A percentile compares a stretch with the other conserved stretches of the same genome.
phyloP scores from a whole-genome alignment of 1,140 invertebrate genomes.

The Trachymyrmex septentrionalis region DNA sequence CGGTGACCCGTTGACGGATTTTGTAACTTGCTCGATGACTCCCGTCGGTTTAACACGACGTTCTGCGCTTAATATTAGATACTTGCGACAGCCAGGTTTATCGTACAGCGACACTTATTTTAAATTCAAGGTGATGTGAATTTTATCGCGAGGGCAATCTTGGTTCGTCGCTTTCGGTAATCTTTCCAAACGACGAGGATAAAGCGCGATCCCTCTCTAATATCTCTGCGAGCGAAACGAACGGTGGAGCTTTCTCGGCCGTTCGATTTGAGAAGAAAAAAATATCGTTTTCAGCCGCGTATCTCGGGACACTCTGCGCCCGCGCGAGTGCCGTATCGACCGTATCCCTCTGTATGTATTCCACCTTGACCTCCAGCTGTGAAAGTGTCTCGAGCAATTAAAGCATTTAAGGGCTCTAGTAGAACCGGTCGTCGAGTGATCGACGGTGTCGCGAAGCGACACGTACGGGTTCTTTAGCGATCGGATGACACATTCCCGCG shows the following conservation, averaged over 20 bases:
- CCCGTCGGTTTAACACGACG: constrained; percentile 13
- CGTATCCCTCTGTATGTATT: constrained; percentile 48
- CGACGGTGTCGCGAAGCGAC: not conserved
- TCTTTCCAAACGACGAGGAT: not conserved
- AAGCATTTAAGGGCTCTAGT: constrained; percentile 61
- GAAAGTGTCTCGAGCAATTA: constrained; percentile 70
- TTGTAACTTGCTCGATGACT: constrained; percentile 24
- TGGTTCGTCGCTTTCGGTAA: not conserved
- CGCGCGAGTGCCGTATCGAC: constrained; percentile 70
- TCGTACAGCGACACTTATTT: constrained; percentile 37
- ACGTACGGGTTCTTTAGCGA: not conserved
- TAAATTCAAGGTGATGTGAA: constrained; percentile 50
- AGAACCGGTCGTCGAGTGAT: constrained; percentile 29
- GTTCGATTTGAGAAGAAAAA: not conserved
- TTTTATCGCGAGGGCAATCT: constrained; percentile 36
- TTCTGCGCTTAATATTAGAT: constrained; percentile 42
- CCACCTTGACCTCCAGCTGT: constrained; percentile 72
- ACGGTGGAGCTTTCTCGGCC: not conserved
- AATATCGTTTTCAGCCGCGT: not conserved
- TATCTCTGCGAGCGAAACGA: no score
- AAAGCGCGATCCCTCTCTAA: not conserved
- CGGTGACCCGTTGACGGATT: not conserved
- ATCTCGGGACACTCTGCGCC: constrained; percentile 40
- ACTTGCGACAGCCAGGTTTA: constrained; percentile 10
- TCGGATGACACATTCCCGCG: not conserved